Base-by-base conservation (phyloP, 2,113 vertebrate genomes). In the Phalacrocorax carbo region DNA sequence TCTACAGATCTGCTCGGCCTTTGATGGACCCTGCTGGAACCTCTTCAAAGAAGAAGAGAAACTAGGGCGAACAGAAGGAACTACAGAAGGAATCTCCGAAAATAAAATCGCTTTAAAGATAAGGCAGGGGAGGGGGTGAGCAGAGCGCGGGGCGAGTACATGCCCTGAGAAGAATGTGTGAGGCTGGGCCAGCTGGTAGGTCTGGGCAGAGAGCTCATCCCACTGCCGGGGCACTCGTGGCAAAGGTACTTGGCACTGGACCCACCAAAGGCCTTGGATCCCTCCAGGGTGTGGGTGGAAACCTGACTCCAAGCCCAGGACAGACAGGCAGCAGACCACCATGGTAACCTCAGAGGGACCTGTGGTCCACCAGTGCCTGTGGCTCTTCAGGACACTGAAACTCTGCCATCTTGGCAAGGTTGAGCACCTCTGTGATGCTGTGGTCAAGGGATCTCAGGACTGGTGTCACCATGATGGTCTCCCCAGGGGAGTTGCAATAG, bases 111-210 rank as follows among this genome's bases (percentile, higher is more conserved):
- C 96, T 96, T 97, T 95, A 91, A 96, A 95, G 95, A 92, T 91
- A 95, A 89, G 86, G 94, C 94, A 82, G 36, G 14, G 85, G 97
- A 94, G 97, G 95, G 86, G 83, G 92, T 94, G 96, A 95, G 95
- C 76, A 48, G 60, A 80, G 92, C 32, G 10, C 0, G 2, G 88
- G 79, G 82, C 1, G 34, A 82, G 91, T 88, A 90, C 88, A 42
- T 95, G 96, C 90, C 95, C 95, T 94, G 88, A 91, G 95, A 96
- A 91, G 94, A 96, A 96, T 97, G 96, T 93, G 86, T 71, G 86
- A 90, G 69, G 92, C 88, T 89, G 91, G 95, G 86, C 93, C 96
- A 97, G 96, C 96, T 96, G 96, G 90, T 87, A 68, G 83, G 66
- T 13, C 93, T 77, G 82, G 84, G 70, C 90, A 2, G 34, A 86